Base-by-base conservation (phyloP, 2,888 invertebrate genomes). In the Lasius platythorax region DNA sequence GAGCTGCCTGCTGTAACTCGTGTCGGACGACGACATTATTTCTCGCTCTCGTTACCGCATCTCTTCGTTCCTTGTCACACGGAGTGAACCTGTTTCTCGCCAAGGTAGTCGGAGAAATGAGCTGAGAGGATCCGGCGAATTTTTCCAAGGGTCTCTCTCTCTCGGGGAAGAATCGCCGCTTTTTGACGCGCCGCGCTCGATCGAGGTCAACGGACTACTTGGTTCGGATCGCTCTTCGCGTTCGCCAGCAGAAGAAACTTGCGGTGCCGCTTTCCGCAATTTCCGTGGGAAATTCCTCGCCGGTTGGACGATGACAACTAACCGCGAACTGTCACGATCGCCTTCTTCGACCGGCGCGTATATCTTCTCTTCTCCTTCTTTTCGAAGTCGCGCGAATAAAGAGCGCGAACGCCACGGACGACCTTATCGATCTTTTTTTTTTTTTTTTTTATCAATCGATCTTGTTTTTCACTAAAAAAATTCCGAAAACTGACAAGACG, bases 11-110 rank as follows among this genome's bases (percentile, higher is more conserved):
- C 23, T 76, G 50, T 67, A 85, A 40, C 67, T 89, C 86, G 83
- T 81, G 74, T 85, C 72, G 56, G 28, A 56, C 67, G 43, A 63
- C 84, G 73, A 83, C 89, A 87, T 89, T 76, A 72, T 89, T 53
- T 72, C 23, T 50, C 33, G 50, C 73, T 75, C 68, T 83, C 33
- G 85, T 89, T 89, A 88, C 88, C 85, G 85, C 89, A 89, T 89
- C 70, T 88, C 89, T 88, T 86, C 73, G 67, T 83, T 64, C 66
- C 28, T 50, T 11, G 37, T 72, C 30, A 6, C 56, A 5, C 12
- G 9, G 28, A 28, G 30, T 23, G 30, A 61, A 12, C 3, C 33
- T 40, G 30, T 23, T 50, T 37, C 50, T 67, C 53, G 67, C 33
- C 6, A 18, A 37, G 12, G 28, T 5, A n/a, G n/a, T 30, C 28